Percentiles rank a stretch among this genome's conserved stretches.
phyloP scores from a whole-genome alignment of 2,113 vertebrate species.

The Ptyas mucosa region DNA sequence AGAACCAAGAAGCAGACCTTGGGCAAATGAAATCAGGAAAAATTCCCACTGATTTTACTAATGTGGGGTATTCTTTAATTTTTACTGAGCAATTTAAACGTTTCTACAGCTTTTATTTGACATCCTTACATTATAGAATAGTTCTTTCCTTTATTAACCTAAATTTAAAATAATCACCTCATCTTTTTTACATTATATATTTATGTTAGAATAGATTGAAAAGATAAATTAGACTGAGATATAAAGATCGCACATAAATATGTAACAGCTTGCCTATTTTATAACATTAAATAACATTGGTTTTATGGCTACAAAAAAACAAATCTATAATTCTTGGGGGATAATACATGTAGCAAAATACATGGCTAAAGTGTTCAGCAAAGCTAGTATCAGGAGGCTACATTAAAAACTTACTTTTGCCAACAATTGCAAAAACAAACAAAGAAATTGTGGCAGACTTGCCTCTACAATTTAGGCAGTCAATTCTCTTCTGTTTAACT shows the following conservation, averaged over 20 bases:
- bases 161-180: background rate
- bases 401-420: background rate
- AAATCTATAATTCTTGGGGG: background rate
- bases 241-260: background rate
- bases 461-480: background rate
- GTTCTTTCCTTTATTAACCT: background rate
- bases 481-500: background rate
- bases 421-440: background rate
- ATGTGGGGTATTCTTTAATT: background rate
- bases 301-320: background rate
- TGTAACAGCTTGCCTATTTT: background rate
- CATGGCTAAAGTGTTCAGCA: background rate
- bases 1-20: background rate
- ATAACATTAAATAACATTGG: background rate
- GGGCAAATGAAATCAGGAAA: background rate
- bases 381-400: background rate
- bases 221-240: background rate
- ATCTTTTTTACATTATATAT: background rate
- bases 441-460: background rate
- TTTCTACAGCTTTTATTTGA: background rate
- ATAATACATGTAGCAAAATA: background rate
- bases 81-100: background rate
- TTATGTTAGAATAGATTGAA: background rate
- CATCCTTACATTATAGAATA: background rate
- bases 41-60: background rate